Conservation (phyloP, 2,113 vertebrate species). For the Silurus meridionalis region DNA sequence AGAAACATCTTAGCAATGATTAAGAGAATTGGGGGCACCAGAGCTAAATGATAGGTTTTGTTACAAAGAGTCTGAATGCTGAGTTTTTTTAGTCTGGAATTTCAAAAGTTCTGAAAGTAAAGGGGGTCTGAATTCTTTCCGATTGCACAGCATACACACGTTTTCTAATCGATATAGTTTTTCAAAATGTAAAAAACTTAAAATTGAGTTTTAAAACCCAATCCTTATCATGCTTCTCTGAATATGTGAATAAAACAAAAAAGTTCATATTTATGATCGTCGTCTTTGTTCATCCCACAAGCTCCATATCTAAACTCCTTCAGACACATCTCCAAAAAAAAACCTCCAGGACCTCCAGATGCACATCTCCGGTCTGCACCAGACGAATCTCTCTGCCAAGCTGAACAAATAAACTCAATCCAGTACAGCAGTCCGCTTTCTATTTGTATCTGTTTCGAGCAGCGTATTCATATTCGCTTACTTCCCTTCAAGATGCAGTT, state of each 20-base stretch:
- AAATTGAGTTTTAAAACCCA: too few species aligned
- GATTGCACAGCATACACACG: too few species aligned
- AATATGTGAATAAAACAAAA: not conserved
- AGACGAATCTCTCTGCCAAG: not conserved
- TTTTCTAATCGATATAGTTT: not conserved
- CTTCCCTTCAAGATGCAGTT: constrained; percentile 16
- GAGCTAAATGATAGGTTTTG: too few species aligned
- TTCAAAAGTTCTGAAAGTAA: too few species aligned
- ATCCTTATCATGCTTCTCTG: not conserved
- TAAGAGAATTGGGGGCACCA: too few species aligned
- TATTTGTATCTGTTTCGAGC: not conserved
- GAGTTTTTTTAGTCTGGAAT: too few species aligned
- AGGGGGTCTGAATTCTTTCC: too few species aligned
- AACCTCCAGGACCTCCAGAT: not conserved
- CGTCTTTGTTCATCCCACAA: not conserved
- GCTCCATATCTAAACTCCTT: not conserved
- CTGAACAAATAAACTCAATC: not conserved
- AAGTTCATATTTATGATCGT: not conserved
- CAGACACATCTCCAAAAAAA: too few species aligned
- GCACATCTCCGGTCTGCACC: not conserved
- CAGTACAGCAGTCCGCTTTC: not conserved
- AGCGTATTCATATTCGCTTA: not conserved
- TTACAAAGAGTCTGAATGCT: too few species aligned
- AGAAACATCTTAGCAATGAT: too few species aligned
- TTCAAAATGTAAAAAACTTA: not conserved